Evolutionary conservation across 2,888 invertebrate species (phyloP), one percentile per base, ranked within the genome.

Genomic region (Xylophagus ater): DNA sequence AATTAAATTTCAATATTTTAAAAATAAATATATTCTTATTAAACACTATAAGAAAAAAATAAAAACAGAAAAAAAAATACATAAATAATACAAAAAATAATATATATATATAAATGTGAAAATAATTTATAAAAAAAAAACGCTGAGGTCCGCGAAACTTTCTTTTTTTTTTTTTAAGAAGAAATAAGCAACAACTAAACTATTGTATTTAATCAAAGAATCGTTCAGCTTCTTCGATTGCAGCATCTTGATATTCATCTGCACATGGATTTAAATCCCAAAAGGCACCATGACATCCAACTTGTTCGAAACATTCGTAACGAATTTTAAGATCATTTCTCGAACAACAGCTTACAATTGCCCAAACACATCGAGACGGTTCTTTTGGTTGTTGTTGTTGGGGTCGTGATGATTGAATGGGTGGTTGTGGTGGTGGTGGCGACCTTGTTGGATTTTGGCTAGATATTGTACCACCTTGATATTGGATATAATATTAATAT

Each of bases 221-320:
- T 40, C 29, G 30, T 15, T 60, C 47, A 19, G 63, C 73, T 2
- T 69, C 66, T 12, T 60, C 62, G 18, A 76, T 55, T 9, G 82
- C 81, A 1, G 73, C 71, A 24, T 66, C 50, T 1, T 73, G 67
- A 38, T 77, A 72, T 6, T 71, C 66, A 10, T 70, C 69, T 5
- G 75, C 73, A 57, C 86, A 87, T 0, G 84, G 83, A 54, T 77
- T 79, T 0, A 60, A 51, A 46, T 76, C 82, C 71, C 83, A 84
- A 62, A 81, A 82, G 35, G 75, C 72, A 0, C 81, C 81, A 1
- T 74, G 72, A 55, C 86, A 87, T 6, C 76, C 74, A 37, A 79
- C 61, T 7, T 71, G 64, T 58, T 84, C 84, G 44, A 86, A 86
- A 56, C 86, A 87, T 10, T 56, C 60, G 47, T 69, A 67, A 3